Evolutionary conservation across 2,113 vertebrate genomes (phyloP).

Genomic region (Halichoeres trimaculatus): DNA sequence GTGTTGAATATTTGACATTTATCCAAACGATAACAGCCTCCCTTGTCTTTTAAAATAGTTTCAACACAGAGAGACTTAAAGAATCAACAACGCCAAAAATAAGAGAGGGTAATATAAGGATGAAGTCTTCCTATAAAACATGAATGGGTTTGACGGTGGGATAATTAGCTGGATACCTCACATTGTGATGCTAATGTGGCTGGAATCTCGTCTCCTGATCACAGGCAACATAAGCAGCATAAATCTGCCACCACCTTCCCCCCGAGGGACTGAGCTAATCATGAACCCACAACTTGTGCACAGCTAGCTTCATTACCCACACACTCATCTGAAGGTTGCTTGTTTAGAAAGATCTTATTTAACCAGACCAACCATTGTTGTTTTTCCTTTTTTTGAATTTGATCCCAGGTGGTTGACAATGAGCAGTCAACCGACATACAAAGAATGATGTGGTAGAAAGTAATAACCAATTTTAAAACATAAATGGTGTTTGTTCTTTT

Average conservation of each 20-base stretch:
- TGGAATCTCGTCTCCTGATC: conserved; percentile 42
- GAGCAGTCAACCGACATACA: conserved; percentile 12
- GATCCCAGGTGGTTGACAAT: conserved; percentile 31
- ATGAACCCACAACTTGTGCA: conserved; percentile 51
- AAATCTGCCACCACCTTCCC: conserved; percentile 45
- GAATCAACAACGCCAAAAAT: neutral
- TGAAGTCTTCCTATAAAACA: neutral
- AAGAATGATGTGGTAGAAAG: conserved; percentile 6
- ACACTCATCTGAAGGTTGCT: conserved; percentile 50
- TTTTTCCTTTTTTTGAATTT: neutral
- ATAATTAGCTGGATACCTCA: conserved; percentile 22
- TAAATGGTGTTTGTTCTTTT: conserved; percentile 21
- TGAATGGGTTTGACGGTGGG: conserved; percentile 16
- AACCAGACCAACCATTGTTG: conserved; percentile 24
- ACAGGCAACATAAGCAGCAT: conserved; percentile 31
- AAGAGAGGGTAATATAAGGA: neutral
- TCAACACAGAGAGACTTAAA: conserved; percentile 13
- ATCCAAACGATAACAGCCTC: conserved; percentile 51
- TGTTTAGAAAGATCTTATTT: conserved; percentile 30
- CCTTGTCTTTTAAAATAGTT: conserved; percentile 41
- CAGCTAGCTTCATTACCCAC: conserved; percentile 57
- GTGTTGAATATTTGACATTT: conserved; percentile 69
- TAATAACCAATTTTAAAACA: neutral
- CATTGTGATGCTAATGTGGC: neutral
- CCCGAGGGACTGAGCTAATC: conserved; percentile 54